Conservation (phyloP, 2,797 vertebrate species). For the Gouania willdenowi region DNA sequence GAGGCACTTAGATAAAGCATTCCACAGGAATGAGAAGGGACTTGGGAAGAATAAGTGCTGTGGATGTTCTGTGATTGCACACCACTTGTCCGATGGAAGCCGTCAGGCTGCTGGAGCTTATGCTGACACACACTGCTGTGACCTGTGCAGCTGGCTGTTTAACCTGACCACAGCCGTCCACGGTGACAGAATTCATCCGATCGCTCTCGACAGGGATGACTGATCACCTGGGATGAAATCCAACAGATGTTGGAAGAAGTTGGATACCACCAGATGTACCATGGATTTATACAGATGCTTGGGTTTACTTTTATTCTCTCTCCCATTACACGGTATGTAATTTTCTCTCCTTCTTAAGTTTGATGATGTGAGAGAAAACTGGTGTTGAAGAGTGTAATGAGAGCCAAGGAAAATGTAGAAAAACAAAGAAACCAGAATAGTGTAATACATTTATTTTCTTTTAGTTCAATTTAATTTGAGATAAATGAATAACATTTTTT, state of each 20-base stretch:
- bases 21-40: conserved; percentile 47
- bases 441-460: too few relatives aligned
- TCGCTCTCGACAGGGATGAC: conserved; percentile 6
- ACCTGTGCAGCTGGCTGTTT: conserved; percentile 26
- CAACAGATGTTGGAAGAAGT: conserved; percentile 26
- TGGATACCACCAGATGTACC: conserved; percentile 1
- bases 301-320: conserved; percentile 48
- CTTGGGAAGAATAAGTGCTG: conserved; percentile 19
- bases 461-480: too few relatives aligned
- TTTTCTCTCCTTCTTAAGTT: too few relatives aligned
- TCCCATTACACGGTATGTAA: conserved; percentile 56
- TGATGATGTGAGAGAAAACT: too few relatives aligned
- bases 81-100: conserved; percentile 20
- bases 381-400: too few relatives aligned
- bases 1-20: conserved; percentile 55
- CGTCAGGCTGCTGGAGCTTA: conserved; percentile 2
- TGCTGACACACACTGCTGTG: conserved; percentile 14
- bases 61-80: conserved; percentile 7
- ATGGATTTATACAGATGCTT: conserved; percentile 61
- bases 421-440: neutral
- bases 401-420: too few relatives aligned
- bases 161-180: conserved; percentile 11
- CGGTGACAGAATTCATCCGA: neutral
- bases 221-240: conserved; percentile 18
- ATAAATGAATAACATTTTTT: too few relatives aligned